Conservation (phyloP, 2,797 vertebrate genomes). For the Oryzias sinensis region DNA sequence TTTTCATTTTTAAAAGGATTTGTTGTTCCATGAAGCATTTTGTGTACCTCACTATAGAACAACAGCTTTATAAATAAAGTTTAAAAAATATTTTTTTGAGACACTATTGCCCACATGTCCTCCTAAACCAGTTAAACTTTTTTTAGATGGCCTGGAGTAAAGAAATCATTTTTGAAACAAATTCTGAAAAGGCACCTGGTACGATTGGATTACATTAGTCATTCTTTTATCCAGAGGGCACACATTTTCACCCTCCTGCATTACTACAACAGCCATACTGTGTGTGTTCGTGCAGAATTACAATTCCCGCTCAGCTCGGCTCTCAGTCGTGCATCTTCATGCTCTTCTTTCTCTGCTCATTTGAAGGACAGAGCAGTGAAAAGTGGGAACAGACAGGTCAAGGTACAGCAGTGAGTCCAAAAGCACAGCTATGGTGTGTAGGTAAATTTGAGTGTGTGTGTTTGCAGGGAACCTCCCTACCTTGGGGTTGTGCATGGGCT, state of each 20-base stretch:
- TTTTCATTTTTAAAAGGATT: no score
- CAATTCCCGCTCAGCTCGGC: conserved; percentile 4
- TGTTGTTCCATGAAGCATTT: no score
- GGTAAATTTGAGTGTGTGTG: conserved; percentile 26
- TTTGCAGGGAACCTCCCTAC: conserved; percentile 53
- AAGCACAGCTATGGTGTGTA: conserved; percentile 1
- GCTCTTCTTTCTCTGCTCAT: conserved; percentile 14
- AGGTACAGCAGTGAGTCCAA: neutral
- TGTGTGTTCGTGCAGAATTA: conserved; percentile 15
- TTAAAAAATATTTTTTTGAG: no score
- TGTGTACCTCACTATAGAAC: no score
- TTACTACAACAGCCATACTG: conserved; percentile 48
- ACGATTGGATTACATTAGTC: conserved; percentile 57
- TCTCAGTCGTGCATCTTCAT: conserved; percentile 31
- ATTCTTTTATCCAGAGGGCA: conserved; percentile 47
- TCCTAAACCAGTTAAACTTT: neutral
- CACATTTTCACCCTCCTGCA: conserved; percentile 51
- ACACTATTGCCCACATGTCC: no score
- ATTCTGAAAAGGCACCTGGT: conserved; percentile 6
- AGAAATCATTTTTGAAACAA: conserved; percentile 6
- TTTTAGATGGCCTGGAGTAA: neutral
- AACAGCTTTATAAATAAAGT: no score
- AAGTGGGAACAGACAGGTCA: conserved; percentile 3
- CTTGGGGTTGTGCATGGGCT: conserved; percentile 72
- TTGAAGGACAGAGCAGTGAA: conserved; percentile 11